Conservation (phyloP, 2,888 invertebrate species). For the Caenorhabditis macrosperma region DNA sequence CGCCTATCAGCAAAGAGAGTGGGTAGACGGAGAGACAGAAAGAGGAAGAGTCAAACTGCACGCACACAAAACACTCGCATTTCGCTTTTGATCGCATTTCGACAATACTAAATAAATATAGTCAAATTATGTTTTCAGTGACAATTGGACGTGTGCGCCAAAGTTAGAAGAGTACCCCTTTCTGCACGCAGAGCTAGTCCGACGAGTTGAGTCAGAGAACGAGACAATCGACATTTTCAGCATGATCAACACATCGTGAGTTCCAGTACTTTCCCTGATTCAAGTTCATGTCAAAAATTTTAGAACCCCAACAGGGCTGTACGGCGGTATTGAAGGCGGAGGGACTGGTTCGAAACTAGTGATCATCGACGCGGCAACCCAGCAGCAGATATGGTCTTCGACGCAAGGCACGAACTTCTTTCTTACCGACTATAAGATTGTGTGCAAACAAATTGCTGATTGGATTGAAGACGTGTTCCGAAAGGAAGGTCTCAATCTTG, state of each 20-base stretch:
- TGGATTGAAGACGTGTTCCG: conserved; percentile 54
- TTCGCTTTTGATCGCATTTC: background rate
- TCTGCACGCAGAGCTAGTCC: conserved; percentile 19
- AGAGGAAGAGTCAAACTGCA: background rate
- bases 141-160: conserved; percentile 63
- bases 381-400: conserved; percentile 23
- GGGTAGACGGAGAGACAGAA: conserved; percentile 35
- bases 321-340: conserved; percentile 77
- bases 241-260: conserved; percentile 13
- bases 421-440: conserved; percentile 65
- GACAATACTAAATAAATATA: conserved; percentile 17
- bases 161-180: conserved; percentile 37
- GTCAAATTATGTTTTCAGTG: conserved; percentile 60
- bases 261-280: too few species aligned
- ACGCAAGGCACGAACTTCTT: conserved; percentile 67
- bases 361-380: conserved; percentile 63
- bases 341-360: conserved; percentile 73
- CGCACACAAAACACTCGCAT: background rate
- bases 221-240: conserved; percentile 46
- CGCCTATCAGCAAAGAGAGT: conserved; percentile 77
- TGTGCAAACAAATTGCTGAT: conserved; percentile 51
- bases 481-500: conserved; percentile 10
- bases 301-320: conserved; percentile 43
- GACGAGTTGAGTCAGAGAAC: conserved; percentile 29
- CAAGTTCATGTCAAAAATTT: conserved; percentile 50